Percentiles rank a stretch among this genome's conserved stretches.
Evolutionary conservation across 1,140 invertebrate species (phyloP).

Genomic region (Danaus melanippus): DNA sequence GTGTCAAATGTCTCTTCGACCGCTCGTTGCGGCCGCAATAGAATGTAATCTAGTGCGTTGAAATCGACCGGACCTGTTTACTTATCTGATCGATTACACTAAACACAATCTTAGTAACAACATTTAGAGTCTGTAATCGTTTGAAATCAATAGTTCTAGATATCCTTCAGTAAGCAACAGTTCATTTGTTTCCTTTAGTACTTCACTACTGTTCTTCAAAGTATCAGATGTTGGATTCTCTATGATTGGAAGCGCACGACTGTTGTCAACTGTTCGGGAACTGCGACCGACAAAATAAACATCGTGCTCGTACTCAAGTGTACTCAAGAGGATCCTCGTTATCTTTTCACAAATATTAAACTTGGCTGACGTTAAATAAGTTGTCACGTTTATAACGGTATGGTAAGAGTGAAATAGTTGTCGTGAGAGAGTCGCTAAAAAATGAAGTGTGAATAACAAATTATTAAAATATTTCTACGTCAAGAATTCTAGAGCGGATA

Average conservation of each 20-base stretch:
- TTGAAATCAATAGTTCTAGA: constrained; percentile 26
- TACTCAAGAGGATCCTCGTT: constrained; percentile 29
- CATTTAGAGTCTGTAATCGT: constrained; percentile 25
- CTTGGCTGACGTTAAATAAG: constrained; percentile 27
- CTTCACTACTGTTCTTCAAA: constrained; percentile 46
- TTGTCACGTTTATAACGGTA: constrained; percentile 33
- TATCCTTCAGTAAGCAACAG: constrained; percentile 47
- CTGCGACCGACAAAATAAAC: constrained; percentile 36
- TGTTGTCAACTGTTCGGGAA: constrained; percentile 24
- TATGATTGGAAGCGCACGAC: constrained; percentile 56
- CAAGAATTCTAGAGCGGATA: no score
- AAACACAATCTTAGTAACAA: constrained; percentile 28
- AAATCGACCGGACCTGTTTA: constrained; percentile 53
- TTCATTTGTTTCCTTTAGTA: constrained; percentile 63
- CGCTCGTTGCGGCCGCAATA: constrained; percentile 57
- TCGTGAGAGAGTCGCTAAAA: no score
- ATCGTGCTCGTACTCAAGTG: constrained; percentile 27
- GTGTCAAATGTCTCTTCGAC: constrained; percentile 60
- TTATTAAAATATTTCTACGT: no score
- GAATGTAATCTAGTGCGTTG: constrained; percentile 48
- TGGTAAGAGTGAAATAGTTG: constrained; percentile 14
- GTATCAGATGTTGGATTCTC: constrained; percentile 49
- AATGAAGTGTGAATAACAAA: no score
- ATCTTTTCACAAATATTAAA: constrained; percentile 41
- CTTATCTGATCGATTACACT: constrained; percentile 27